A percentile compares a stretch with the other conserved stretches of the same genome.
phyloP scores from a whole-genome alignment of 2,113 vertebrate species.

The Dasyprocta punctata region DNA sequence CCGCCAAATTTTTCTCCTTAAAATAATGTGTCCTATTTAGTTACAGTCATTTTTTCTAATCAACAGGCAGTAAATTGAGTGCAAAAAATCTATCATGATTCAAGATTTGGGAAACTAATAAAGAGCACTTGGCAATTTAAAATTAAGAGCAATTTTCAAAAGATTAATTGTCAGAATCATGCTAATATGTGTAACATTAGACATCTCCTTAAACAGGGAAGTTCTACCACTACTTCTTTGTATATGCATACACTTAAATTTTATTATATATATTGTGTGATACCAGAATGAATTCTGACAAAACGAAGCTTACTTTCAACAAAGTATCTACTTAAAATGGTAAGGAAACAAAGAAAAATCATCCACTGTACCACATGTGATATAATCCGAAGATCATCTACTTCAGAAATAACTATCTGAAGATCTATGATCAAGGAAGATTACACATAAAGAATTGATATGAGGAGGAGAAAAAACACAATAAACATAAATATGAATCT shows the following conservation, averaged over 20 bases:
- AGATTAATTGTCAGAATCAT: not conserved
- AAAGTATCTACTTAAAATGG: not conserved
- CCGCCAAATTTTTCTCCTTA: not conserved
- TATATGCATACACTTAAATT: not conserved
- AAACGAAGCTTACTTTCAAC: not conserved
- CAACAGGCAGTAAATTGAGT: not conserved
- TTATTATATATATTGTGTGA: not conserved
- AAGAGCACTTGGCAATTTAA: not conserved
- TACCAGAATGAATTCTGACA: not conserved
- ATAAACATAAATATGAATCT: constrained; percentile 3
- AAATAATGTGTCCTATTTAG: not conserved
- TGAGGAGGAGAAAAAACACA: not conserved
- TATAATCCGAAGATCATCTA: not conserved
- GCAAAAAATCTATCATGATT: not conserved
- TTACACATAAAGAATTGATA: not conserved
- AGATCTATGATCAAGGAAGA: not conserved
- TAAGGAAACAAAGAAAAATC: not conserved
- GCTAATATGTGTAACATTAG: not conserved
- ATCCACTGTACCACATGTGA: not conserved
- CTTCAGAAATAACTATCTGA: not conserved
- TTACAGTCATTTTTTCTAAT: not conserved
- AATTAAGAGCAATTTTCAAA: constrained; percentile 27
- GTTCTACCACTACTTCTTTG: not conserved
- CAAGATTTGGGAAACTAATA: not conserved
- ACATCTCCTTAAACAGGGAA: not conserved